phyloP scores from a whole-genome alignment of 2,888 invertebrate species.

The Phragmatobia fuliginosa region DNA sequence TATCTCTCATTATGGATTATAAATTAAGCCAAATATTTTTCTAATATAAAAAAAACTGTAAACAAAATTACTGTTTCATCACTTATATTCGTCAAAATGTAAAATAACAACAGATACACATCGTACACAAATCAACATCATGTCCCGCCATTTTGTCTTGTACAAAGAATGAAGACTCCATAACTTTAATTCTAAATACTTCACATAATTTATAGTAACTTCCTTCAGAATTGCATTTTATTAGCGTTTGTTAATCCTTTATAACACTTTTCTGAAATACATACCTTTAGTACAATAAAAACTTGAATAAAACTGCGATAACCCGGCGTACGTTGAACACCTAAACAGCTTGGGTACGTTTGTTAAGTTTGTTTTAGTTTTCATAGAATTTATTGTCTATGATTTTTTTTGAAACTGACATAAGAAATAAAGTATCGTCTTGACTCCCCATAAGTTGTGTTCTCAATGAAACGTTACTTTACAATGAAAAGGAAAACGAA shows the following conservation, averaged over 20 bases:
- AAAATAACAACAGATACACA: background rate
- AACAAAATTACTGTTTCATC: background rate
- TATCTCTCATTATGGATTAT: background rate
- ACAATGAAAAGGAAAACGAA: background rate
- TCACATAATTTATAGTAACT: background rate
- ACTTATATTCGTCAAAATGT: background rate
- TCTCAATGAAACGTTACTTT: too few species aligned
- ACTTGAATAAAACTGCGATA: background rate
- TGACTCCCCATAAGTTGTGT: too few species aligned
- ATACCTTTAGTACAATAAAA: conserved; percentile 15
- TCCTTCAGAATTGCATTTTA: background rate
- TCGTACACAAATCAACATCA: conserved; percentile 29
- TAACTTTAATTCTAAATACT: background rate
- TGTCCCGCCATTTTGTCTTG: conserved; percentile 65
- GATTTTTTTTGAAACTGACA: conserved; percentile 2
- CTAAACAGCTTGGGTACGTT: background rate
- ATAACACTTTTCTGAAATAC: background rate
- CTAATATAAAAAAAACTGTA: too few species aligned
- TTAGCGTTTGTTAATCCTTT: background rate
- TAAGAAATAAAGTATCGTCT: background rate
- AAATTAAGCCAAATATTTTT: too few species aligned
- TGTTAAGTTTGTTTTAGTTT: conserved; percentile 7
- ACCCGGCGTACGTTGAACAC: conserved; percentile 19
- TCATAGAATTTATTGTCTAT: too few species aligned
- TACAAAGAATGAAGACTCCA: conserved; percentile 18